Evolutionary conservation across 2,888 invertebrate species (phyloP), one percentile per base, ranked within the genome.

Genomic region (Griposia aprilina): DNA sequence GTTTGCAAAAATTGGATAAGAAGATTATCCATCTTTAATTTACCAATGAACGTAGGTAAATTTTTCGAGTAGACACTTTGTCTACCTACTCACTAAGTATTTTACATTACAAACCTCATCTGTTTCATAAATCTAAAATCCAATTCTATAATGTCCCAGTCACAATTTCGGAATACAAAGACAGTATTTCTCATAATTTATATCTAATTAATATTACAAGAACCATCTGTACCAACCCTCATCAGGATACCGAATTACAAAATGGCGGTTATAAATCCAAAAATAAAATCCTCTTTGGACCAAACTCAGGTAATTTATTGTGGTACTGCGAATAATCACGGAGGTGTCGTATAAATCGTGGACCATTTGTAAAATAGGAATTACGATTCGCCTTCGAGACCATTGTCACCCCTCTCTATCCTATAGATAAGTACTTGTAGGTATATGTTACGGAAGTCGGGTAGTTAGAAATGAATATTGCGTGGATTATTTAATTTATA

Each of bases 281-380:
- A 95, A 95, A 95, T 94, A 96, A 96, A 96, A 94, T 96, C 95
- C 94, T 93, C 93, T 93, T 91, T 92, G 92, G 91, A 91, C 91
- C 92, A 92, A 90, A 92, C 92, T 92, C 94, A 93, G 94, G 96
- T 96, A 96, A 97, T 97, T 96, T 96, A 97, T 96, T 93, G 94
- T 92, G 91, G 92, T 92, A 93, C 91, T 92, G 92, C 92, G 96
- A 95, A 97, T 97, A 96, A 96, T 97, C 96, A 97, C 94, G 88
- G 89, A 94, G 95, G 95, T 96, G 96, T 94, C 96, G 95, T 93
- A 96, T 97, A 97, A 97, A 97, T 97, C 93, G 94, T 95, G 93
- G 91, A 92, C 95, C 96, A 96, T 96, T 97, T 96, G 96, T 96
- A 95, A 96, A 97, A 96, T 96, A 95, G 95, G 96, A 94, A 96